Evolutionary conservation across 2,797 vertebrate species (phyloP), one percentile per base, ranked within the genome.

Genomic region (Falco peregrinus): DNA sequence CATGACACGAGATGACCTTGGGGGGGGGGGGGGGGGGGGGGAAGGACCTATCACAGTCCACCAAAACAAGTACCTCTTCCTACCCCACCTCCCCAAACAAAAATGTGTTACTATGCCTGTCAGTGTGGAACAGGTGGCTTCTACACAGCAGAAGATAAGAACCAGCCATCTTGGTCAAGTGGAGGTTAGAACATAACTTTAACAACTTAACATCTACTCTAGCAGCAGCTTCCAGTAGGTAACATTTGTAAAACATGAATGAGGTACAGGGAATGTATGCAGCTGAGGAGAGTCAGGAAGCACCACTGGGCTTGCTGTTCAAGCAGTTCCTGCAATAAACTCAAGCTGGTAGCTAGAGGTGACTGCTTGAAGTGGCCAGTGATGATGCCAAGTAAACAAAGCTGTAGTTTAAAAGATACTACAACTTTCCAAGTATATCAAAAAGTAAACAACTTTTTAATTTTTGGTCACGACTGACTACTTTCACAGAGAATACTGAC

Each of bases 61-160:
- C 13, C 43, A 57, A 53, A 75, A 48, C 20, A 61, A 50, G 24
- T 10, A 9, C 21, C 18, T 11, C 33, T 24, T 54, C 28, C 47
- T 12, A 33, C 47, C 16, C 33, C 18, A 63, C 26, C 50, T 41
- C n/a, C 19, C 18, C 43, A 25, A 25, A 63, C 21, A 78, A 83
- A 28, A 0, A 1, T 51, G 7, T 28, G 45, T 56, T 53, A 64
- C 37, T 60, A 50, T 3, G 24, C 11, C 35, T 2, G 0, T 39
- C 33, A 25, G 33, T 37, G 33, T 39, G 41, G 28, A 80, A 45
- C 51, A 78, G 39, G 22, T 29, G 5, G 43, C 22, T 83, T 60
- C 70, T 24, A 53, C 15, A 24, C 26, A 43, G 33, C 28, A 48
- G 39, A 43, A 64, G 26, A 21, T 6, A 48, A 54, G 11, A 33